Percentiles rank a stretch among this genome's conserved stretches.
These are phyloP conservation scores for Phenganax subtilis DNA, from an alignment of 92 coral and sea anemone genomes.

Conservation along the genomic window DNA sequence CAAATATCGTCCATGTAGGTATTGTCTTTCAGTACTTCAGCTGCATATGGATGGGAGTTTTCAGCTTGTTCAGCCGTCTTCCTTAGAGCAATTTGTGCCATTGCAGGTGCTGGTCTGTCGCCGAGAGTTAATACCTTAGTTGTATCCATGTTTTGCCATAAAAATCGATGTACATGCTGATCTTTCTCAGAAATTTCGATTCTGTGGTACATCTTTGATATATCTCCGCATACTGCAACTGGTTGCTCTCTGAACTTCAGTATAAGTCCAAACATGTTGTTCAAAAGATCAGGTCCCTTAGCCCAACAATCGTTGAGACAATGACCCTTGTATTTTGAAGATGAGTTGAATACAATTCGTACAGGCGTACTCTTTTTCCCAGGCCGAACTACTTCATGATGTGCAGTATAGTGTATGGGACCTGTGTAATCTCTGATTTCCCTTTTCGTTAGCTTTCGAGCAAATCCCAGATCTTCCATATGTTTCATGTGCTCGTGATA, in stretches of 20 bases:
- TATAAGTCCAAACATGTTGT: constrained; percentile 49
- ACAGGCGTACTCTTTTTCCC: constrained; percentile 57
- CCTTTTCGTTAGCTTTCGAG: neutral
- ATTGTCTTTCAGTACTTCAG: neutral
- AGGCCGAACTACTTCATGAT: constrained; percentile 51
- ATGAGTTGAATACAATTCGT: constrained; percentile 55
- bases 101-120: constrained; percentile 25
- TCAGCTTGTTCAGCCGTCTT: constrained; percentile 38
- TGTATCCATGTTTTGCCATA: constrained; percentile 53
- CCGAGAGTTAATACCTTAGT: constrained; percentile 3
- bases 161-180: constrained; percentile 57
- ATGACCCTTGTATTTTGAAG: constrained; percentile 54
- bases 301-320: constrained; percentile 56
- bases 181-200: constrained; percentile 48
- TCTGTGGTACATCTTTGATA: constrained; percentile 56
- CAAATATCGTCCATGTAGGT: constrained; percentile 42
- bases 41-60: neutral
- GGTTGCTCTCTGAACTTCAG: constrained; percentile 50
- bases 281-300: constrained; percentile 52
- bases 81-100: constrained; percentile 45
- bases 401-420: constrained; percentile 53
- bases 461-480: neutral
- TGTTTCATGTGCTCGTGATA: neutral
- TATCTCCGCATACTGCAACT: constrained; percentile 54
- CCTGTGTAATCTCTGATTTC: constrained; percentile 21